Percentiles rank a stretch among this genome's conserved stretches.
phyloP scores from a whole-genome alignment of 2,113 vertebrate genomes.

The Sprattus sprattus region DNA sequence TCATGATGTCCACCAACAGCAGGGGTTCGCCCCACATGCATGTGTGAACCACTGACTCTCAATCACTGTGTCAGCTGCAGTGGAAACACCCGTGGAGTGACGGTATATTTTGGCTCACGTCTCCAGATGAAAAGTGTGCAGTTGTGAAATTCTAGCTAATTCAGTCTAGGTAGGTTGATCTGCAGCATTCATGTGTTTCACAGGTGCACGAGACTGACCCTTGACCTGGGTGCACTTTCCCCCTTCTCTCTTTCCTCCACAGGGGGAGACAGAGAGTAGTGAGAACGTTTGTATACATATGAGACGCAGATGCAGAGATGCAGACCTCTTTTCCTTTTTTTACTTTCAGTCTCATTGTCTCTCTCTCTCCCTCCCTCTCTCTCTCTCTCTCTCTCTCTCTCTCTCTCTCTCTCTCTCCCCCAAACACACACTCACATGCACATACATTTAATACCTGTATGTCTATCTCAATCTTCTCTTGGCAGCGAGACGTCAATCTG shows the following conservation, averaged over 20 bases:
- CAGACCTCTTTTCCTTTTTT: neutral
- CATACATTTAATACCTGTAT: neutral
- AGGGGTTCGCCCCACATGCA: neutral
- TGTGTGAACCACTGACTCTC: neutral
- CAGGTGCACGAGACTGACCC: neutral
- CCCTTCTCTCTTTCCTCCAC: neutral
- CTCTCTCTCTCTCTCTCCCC: conserved; percentile 26
- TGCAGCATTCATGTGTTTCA: neutral
- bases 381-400: neutral
- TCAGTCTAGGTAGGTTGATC: neutral
- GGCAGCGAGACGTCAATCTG: conserved; percentile 72
- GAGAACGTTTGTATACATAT: neutral
- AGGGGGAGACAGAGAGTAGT: conserved; percentile 4
- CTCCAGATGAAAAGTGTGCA: neutral
- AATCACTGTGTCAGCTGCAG: neutral
- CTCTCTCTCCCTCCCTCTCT: neutral
- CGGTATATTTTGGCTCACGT: neutral
- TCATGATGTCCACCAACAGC: neutral
- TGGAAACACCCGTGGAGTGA: neutral
- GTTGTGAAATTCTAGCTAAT: neutral
- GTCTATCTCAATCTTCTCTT: conserved; percentile 14
- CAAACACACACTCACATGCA: neutral
- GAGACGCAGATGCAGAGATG: neutral
- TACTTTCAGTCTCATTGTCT: neutral
- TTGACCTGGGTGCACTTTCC: neutral